phyloP scores from a whole-genome alignment of 2,113 vertebrate genomes.

The Tragelaphus buxtoni region DNA sequence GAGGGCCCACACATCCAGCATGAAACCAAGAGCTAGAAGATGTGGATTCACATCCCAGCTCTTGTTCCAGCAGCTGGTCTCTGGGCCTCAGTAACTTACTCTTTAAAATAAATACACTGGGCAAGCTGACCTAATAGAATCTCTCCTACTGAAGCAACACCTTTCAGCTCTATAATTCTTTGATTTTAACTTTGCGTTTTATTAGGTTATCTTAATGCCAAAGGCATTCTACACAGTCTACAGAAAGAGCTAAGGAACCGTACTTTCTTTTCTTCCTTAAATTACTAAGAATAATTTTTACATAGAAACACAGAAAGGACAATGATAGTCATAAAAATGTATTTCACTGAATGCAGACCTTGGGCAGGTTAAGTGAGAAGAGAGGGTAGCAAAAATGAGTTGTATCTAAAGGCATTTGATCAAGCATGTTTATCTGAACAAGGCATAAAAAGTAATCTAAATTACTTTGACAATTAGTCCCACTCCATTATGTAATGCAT shows the following conservation, averaged over 20 bases:
- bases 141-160: neutral
- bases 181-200: neutral
- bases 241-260: neutral
- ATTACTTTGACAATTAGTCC: neutral
- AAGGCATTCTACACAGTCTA: neutral
- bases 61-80: neutral
- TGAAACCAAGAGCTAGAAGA: neutral
- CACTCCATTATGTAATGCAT: neutral
- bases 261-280: neutral
- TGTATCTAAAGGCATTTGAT: neutral
- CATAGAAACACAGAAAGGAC: neutral
- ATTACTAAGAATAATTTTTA: conserved; percentile 3
- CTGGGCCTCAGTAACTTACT: neutral
- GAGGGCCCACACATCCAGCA: neutral
- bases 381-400: neutral
- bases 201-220: conserved; percentile 2
- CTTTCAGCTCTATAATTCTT: neutral
- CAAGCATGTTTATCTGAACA: neutral
- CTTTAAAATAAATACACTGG: neutral
- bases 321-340: neutral
- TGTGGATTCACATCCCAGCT: neutral
- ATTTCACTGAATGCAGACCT: neutral
- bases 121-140: neutral
- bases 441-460: conserved; percentile 12
- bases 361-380: neutral